A percentile compares a stretch with the other conserved stretches of the same genome.
phyloP scores from a whole-genome alignment of 2,113 vertebrate genomes.

The Calidris pygmaea region DNA sequence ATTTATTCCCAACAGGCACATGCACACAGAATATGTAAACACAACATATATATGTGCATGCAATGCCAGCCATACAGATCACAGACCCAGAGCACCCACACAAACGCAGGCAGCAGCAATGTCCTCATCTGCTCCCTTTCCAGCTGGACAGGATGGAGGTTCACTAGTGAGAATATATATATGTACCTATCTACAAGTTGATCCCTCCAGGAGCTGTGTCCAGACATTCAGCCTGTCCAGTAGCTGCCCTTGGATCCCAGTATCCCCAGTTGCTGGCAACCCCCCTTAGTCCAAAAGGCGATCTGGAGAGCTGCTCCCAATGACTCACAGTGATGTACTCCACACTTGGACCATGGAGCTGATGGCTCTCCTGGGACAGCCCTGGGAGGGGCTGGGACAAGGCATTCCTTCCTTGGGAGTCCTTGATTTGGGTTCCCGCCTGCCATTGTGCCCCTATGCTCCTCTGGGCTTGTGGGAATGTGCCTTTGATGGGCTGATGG shows the following conservation, averaged over 20 bases:
- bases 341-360: neutral
- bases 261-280: neutral
- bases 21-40: neutral
- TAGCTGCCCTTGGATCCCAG: neutral
- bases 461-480: neutral
- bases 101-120: neutral
- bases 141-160: neutral
- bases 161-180: neutral
- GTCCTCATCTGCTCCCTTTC: neutral
- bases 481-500: neutral
- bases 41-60: fast-evolving
- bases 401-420: neutral
- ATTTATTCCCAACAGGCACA: neutral
- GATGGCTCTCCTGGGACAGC: neutral
- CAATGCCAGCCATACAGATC: fast-evolving
- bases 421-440: neutral
- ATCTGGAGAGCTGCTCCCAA: neutral
- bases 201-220: neutral
- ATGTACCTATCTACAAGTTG: neutral
- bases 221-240: neutral
- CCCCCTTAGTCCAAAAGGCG: neutral
- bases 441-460: neutral
- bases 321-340: neutral
- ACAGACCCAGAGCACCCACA: fast-evolving
- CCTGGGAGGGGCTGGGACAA: neutral